Evolutionary conservation across 2,797 vertebrate species (phyloP), one percentile per base, ranked within the genome.

Genomic region (Alosa sapidissima): DNA sequence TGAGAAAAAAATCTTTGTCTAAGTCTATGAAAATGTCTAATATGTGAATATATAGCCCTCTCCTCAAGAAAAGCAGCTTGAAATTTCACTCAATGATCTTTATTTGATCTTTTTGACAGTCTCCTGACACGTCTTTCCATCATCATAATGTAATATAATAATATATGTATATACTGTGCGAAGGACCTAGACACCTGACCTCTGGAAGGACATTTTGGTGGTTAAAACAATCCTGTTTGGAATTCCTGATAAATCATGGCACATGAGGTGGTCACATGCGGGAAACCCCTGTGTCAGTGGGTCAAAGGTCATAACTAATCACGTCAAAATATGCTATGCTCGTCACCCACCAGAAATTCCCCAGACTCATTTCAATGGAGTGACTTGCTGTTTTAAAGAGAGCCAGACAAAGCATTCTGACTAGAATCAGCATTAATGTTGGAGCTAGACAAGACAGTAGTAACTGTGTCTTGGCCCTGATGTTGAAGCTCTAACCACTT

Each of bases 321-420:
- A 84, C 82, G 83, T 88, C 85, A 72, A 85, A 82, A 87, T 82
- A 58, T 24, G 72, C 16, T 11, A 24, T 24, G n/a, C 58, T 62
- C 8, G 58, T 62, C 58, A 24, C 58, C 58, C 58, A 24, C 58
- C 58, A 62, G 21, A 62, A n/a, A 62, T 62, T 24, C 58, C n/a
- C 54, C 54, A 55, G 54, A 55, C 54, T 62, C n/a, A 62, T 62
- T 62, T 24, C 54, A 5, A 55, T 55, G 54, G 54, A 55, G 54
- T 55, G 54, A 55, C 54, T 19, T 62, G 58, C 58, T 62, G n/a
- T 24, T 62, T 8, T 62, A 1, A 62, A n/a, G n/a, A n/a, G n/a
- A 7, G 58, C n/a, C 58, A 62, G 58, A 24, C n/a, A 8, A 62
- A 62, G 58, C 58, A 6, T 24, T 8, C 6, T n/a, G 19, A 62